Conservation (phyloP, 2,888 invertebrate genomes). For the Spilarctia lutea region DNA sequence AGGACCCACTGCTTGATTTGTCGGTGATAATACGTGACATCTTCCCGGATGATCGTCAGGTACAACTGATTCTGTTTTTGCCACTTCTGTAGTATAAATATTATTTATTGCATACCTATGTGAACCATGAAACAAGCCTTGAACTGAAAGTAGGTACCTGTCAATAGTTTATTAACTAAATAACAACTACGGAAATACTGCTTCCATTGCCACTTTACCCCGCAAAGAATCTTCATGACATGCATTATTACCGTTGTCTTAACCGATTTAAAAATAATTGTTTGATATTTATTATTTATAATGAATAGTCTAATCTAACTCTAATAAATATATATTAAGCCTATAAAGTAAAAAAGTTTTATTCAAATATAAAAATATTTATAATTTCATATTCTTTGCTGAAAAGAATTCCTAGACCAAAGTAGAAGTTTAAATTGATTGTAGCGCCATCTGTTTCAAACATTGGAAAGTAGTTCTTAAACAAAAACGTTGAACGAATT, state of each 20-base stretch:
- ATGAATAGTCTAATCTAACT: too few species aligned
- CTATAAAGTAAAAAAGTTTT: background rate
- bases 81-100: too few species aligned
- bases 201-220: background rate
- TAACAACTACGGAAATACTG: background rate
- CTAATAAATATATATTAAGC: too few species aligned
- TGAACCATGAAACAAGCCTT: background rate
- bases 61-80: too few species aligned
- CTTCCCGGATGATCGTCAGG: too few species aligned
- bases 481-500: background rate
- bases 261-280: background rate
- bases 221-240: background rate
- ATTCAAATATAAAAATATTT: background rate
- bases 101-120: too few species aligned
- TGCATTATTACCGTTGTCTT: background rate
- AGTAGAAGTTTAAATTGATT: background rate
- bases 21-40: too few species aligned
- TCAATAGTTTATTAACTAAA: background rate
- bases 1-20: too few species aligned
- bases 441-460: conserved; percentile 9
- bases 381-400: too few species aligned
- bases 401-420: too few species aligned
- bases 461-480: background rate
- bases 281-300: background rate
- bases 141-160: background rate